Conservation (phyloP, 2,888 invertebrate species). For the Brenthis hecate region DNA sequence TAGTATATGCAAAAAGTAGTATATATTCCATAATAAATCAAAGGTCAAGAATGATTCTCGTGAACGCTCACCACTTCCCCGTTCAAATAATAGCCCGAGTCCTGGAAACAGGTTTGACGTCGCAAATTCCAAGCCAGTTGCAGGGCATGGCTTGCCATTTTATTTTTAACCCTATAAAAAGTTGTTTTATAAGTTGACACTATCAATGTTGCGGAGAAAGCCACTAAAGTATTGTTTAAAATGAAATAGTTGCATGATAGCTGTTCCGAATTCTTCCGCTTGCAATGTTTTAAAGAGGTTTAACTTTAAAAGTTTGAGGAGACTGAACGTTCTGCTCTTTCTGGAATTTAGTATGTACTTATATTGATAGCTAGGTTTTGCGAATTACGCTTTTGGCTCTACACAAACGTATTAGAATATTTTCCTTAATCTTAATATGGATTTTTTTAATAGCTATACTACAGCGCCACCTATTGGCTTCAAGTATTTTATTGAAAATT, state of each 20-base stretch:
- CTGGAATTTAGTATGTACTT: too few species aligned
- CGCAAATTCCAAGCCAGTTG: conserved; percentile 37
- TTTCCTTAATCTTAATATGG: too few species aligned
- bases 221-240: background rate
- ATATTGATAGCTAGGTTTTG: too few species aligned
- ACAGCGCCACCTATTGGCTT: too few species aligned
- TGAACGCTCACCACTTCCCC: background rate
- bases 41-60: conserved; percentile 2
- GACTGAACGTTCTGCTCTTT: too few species aligned
- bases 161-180: conserved; percentile 12
- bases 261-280: too few species aligned
- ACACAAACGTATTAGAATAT: too few species aligned
- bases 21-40: background rate
- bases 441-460: too few species aligned
- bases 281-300: too few species aligned
- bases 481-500: too few species aligned
- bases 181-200: background rate
- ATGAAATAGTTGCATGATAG: background rate
- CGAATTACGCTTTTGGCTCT: too few species aligned
- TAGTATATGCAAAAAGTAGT: background rate
- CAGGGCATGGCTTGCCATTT: conserved; percentile 2
- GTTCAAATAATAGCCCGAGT: background rate
- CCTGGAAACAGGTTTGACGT: conserved; percentile 39
- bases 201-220: background rate
- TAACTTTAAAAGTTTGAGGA: too few species aligned